phyloP scores from a whole-genome alignment of 2,113 vertebrate genomes.

The Larimichthys crocea region DNA sequence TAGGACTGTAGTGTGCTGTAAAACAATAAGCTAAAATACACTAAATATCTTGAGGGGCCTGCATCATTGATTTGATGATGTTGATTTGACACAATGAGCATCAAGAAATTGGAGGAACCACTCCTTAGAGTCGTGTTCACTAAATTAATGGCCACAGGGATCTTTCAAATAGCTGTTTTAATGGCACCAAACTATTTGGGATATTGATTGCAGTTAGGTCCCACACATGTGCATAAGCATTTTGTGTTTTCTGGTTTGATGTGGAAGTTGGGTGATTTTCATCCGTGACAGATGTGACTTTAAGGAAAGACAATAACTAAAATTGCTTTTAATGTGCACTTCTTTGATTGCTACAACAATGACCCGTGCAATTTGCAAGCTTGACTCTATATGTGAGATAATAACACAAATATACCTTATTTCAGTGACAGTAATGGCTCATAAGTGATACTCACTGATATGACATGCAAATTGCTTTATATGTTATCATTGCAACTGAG shows the following conservation, averaged over 20 bases:
- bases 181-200: no score
- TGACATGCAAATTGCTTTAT: slow-evolving; percentile 64
- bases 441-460: slow-evolving; percentile 61
- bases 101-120: not conserved
- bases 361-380: slow-evolving; percentile 42
- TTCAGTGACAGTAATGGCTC: slow-evolving; percentile 70
- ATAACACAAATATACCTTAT: slow-evolving; percentile 53
- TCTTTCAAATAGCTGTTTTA: not conserved
- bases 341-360: slow-evolving; percentile 57
- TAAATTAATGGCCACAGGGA: not conserved
- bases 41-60: not conserved
- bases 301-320: slow-evolving; percentile 8
- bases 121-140: not conserved
- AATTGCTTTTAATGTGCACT: slow-evolving; percentile 33
- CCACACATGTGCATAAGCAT: no score
- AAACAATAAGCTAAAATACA: not conserved
- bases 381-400: slow-evolving; percentile 46
- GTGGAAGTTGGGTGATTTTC: slow-evolving; percentile 21
- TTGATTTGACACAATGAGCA: not conserved
- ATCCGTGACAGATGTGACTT: slow-evolving; percentile 18
- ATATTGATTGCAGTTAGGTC: no score
- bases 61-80: not conserved
- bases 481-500: slow-evolving; percentile 43
- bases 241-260: slow-evolving; percentile 11
- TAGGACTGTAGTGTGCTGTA: not conserved